Evolutionary conservation across 2,888 invertebrate genomes (phyloP), one percentile per base, ranked within the genome.

Genomic region (Disparrhopalites patrizii): DNA sequence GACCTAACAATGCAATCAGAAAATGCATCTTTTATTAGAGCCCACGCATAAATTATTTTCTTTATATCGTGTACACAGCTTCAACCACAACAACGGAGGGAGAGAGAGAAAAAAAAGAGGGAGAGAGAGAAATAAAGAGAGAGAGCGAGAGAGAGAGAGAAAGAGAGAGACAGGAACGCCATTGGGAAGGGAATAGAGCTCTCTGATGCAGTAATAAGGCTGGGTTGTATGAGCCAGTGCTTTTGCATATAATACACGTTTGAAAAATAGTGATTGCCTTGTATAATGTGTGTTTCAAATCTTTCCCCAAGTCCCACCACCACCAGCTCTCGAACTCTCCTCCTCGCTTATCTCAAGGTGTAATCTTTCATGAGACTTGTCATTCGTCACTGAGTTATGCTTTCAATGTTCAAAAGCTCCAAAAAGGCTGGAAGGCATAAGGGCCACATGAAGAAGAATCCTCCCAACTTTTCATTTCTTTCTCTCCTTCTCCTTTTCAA

Each of bases 311-410:
- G n/a, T n/a, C n/a, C n/a, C n/a, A 10, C 43, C 4, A 4, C n/a
- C 43, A 18, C 43, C 20, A 15, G 15, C 43, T 43, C 43, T 43
- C 43, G 15, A 15, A 18, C 43, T 5, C 43, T 43, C 43, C 20
- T 20, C 13, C 7, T 20, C 30, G n/a, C 66, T 70, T 72, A 72
- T 72, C 72, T 72, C 60, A 43, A 68, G 57, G 68, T 72, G 70
- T 72, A 72, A 72, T 72, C 72, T 70, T 70, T 70, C 72, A 72
- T 68, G 65, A 68, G 60, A 61, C 68, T 68, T 71, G 69, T 69
- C 71, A 71, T 69, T 66, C 64, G 40, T 67, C 62, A 69, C 65
- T 71, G 71, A 71, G 66, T 71, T 71, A 71, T 67, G 62, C 61
- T 52, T 52, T 52, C 23, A 52, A 25, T 54, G 31, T 51, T 51